Percentiles rank a stretch among this genome's conserved stretches.
Conservation (phyloP, 1,140 invertebrate genomes). For the Brachionus rubens region DNA sequence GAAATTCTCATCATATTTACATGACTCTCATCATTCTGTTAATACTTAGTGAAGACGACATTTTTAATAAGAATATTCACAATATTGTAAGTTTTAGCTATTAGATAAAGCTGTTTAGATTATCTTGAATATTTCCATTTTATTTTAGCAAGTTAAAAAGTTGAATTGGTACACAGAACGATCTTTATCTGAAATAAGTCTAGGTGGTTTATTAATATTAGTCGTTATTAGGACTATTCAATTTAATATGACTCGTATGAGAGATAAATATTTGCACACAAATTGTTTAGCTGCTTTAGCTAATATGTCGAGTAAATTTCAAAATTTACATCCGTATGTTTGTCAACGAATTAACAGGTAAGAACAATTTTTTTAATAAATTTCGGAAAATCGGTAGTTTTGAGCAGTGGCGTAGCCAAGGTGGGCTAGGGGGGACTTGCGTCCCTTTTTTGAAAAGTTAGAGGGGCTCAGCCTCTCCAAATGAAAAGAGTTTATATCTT, state of each 20-base stretch:
- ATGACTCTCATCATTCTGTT: conserved; percentile 96
- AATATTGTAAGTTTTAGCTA: conserved; percentile 73
- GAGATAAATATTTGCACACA: conserved; percentile 63
- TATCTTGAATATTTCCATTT: neutral
- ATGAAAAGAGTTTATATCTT: no score
- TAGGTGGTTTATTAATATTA: conserved; percentile 89
- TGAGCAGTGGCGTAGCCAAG: no score
- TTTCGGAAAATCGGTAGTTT: no score
- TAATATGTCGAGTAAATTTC: conserved; percentile 94
- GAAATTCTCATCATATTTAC: conserved; percentile 89
- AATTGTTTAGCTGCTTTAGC: conserved; percentile 85
- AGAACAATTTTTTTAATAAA: conserved; percentile 30
- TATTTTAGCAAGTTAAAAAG: conserved; percentile 5
- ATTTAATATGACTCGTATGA: conserved; percentile 93
- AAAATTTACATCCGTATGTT: conserved; percentile 88
- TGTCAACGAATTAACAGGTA: conserved; percentile 78
- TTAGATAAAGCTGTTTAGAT: neutral
- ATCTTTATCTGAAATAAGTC: conserved; percentile 79
- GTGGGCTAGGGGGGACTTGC: no score
- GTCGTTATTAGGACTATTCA: conserved; percentile 93
- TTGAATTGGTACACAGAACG: conserved; percentile 66
- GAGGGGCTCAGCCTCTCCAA: no score
- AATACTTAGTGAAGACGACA: conserved; percentile 92
- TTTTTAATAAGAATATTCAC: conserved; percentile 88
- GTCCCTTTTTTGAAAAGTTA: no score